Percentiles rank a stretch among this genome's conserved stretches.
Evolutionary conservation across 2,888 invertebrate genomes (phyloP).

Genomic region (Drosophila mettleri): DNA sequence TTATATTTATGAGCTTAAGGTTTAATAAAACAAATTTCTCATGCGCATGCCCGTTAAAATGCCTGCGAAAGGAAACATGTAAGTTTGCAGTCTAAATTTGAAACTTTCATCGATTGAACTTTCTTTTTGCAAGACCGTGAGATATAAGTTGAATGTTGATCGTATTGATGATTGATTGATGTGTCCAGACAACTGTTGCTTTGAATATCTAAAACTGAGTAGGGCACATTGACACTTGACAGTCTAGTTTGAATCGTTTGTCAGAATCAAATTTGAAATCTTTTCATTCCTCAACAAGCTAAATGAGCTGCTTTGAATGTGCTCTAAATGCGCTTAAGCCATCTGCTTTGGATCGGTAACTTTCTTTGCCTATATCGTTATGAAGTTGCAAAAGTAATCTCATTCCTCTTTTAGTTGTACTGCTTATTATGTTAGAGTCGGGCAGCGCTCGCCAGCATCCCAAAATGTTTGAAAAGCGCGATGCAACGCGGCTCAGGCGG

Average conservation of each 20-base stretch:
- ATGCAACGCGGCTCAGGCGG: neutral
- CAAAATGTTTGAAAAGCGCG: constrained; percentile 24
- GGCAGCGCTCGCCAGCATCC: constrained; percentile 30
- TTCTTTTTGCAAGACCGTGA: constrained; percentile 10
- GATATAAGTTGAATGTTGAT: constrained; percentile 3
- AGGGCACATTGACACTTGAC: neutral
- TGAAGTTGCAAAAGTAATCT: neutral
- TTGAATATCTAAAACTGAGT: constrained; percentile 7
- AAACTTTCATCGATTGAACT: neutral
- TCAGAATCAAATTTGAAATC: constrained; percentile 17
- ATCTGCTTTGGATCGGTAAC: constrained; percentile 66
- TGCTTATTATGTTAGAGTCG: constrained; percentile 35
- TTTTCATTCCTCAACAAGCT: constrained; percentile 19
- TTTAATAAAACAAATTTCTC: constrained; percentile 2
- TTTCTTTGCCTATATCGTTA: neutral
- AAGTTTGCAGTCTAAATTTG: constrained; percentile 22
- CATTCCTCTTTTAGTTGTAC: constrained; percentile 32
- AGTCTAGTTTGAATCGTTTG: constrained; percentile 29
- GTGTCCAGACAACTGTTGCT: neutral
- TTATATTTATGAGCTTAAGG: neutral
- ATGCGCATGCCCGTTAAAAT: constrained; percentile 34
- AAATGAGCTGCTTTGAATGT: constrained; percentile 55
- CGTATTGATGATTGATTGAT: too few relatives aligned
- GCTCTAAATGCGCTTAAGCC: constrained; percentile 69
- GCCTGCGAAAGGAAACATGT: constrained; percentile 12